phyloP scores from a whole-genome alignment of 2,113 vertebrate genomes.

The Apistogramma diplotaenia region DNA sequence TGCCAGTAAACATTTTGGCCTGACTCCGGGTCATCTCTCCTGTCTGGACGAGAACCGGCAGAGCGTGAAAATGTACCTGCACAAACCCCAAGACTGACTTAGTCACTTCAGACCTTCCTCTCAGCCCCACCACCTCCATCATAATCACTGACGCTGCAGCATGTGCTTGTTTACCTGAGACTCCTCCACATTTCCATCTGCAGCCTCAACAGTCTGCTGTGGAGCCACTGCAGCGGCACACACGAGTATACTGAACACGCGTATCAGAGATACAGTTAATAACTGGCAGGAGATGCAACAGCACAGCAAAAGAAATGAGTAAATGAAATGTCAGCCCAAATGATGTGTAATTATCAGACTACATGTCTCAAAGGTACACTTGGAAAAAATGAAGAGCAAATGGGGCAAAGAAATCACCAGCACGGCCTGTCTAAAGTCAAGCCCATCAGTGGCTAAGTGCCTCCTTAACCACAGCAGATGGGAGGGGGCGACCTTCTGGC shows the following conservation, averaged over 20 bases:
- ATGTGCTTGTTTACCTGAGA: neutral
- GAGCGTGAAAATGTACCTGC: constrained; percentile 88
- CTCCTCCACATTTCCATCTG: neutral
- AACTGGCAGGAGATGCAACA: neutral
- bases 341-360: constrained; percentile 61
- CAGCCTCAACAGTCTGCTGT: neutral
- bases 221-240: neutral
- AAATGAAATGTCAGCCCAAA: constrained; percentile 63
- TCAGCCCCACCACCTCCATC: constrained; percentile 64
- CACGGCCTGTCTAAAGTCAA: constrained; percentile 46
- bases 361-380: constrained; percentile 68
- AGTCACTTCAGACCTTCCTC: constrained; percentile 74
- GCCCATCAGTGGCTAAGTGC: constrained; percentile 72
- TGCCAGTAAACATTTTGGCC: constrained; percentile 98
- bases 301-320: constrained; percentile 17
- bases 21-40: constrained; percentile 91
- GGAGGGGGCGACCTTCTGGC: constrained; percentile 49
- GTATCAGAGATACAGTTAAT: neutral
- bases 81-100: constrained; percentile 81
- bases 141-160: constrained; percentile 22
- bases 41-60: constrained; percentile 79
- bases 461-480: constrained; percentile 71
- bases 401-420: constrained; percentile 58
- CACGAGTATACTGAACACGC: neutral
- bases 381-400: constrained; percentile 57